phyloP scores from a whole-genome alignment of 2,113 vertebrate species.

The Salvelinus namaycush region DNA sequence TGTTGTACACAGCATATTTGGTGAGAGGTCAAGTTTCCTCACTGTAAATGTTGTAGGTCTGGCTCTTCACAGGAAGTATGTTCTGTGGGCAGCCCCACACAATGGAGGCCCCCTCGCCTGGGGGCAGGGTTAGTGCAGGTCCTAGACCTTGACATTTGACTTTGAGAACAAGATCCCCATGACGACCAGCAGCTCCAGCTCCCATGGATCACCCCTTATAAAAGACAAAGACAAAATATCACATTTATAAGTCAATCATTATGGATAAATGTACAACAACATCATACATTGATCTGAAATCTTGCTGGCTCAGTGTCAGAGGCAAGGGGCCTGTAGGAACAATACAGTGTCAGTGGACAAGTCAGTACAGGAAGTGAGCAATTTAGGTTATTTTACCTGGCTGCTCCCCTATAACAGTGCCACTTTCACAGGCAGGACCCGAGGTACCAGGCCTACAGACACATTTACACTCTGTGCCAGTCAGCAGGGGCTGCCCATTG shows the following conservation, averaged over 20 bases:
- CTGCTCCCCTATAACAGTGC: constrained; percentile 75
- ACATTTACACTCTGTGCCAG: constrained; percentile 80
- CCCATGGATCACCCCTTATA: constrained; percentile 62
- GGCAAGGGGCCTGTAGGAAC: not conserved
- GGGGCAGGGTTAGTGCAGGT: constrained; percentile 84
- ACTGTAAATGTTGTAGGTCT: constrained; percentile 83
- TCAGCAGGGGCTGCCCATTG: constrained; percentile 74
- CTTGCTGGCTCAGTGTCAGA: not conserved
- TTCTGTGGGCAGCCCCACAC: constrained; percentile 72
- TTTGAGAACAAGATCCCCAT: constrained; percentile 67
- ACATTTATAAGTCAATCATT: not conserved
- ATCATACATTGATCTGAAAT: not conserved
- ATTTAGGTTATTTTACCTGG: constrained; percentile 72
- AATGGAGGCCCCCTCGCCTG: constrained; percentile 71
- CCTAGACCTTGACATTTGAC: constrained; percentile 77
- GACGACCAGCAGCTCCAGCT: constrained; percentile 5
- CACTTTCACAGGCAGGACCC: constrained; percentile 81
- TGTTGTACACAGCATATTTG: not conserved
- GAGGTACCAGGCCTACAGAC: constrained; percentile 82
- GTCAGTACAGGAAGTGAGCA: not conserved
- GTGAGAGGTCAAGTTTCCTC: constrained; percentile 33
- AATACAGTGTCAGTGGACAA: not conserved
- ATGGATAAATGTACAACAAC: not conserved
- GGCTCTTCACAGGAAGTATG: constrained; percentile 75
- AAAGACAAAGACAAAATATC: not conserved